Conservation (phyloP, 2,113 vertebrate genomes). For the Leptobrachium ailaonicum region DNA sequence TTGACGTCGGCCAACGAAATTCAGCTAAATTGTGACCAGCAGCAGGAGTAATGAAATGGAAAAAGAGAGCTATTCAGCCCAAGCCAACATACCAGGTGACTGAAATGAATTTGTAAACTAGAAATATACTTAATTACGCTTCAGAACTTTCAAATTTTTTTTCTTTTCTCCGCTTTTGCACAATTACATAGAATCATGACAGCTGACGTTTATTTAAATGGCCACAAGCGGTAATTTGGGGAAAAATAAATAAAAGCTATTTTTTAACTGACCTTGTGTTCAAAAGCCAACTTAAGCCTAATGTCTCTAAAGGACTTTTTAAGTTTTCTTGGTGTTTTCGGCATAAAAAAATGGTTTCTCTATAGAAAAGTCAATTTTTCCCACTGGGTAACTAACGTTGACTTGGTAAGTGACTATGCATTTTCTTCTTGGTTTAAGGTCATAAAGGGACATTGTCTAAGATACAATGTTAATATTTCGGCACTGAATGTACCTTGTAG, state of each 20-base stretch:
- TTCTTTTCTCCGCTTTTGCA: not conserved
- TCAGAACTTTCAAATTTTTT: not conserved
- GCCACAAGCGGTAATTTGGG: not conserved
- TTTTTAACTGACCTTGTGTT: not conserved
- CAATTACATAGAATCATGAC: conserved; percentile 1
- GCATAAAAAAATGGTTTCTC: not conserved
- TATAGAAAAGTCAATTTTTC: not conserved
- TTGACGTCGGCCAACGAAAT: conserved; percentile 6
- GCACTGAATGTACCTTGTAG: not conserved
- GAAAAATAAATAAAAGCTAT: conserved; percentile 17
- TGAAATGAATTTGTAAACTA: conserved; percentile 14
- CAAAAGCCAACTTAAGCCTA: conserved; percentile 12
- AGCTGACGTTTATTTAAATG: not conserved
- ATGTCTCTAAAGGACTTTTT: conserved; percentile 2
- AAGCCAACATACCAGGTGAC: conserved; percentile 3
- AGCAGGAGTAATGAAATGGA: not conserved
- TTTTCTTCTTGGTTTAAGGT: not conserved
- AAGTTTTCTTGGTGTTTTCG: not conserved
- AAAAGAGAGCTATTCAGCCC: not conserved
- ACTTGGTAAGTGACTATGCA: not conserved
- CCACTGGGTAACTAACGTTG: not conserved
- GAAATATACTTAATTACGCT: conserved; percentile 6
- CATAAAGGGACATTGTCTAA: not conserved
- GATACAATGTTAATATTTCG: not conserved
- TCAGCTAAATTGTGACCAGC: not conserved